Conservation (phyloP, 2,113 vertebrate species). For the Scomber japonicus region DNA sequence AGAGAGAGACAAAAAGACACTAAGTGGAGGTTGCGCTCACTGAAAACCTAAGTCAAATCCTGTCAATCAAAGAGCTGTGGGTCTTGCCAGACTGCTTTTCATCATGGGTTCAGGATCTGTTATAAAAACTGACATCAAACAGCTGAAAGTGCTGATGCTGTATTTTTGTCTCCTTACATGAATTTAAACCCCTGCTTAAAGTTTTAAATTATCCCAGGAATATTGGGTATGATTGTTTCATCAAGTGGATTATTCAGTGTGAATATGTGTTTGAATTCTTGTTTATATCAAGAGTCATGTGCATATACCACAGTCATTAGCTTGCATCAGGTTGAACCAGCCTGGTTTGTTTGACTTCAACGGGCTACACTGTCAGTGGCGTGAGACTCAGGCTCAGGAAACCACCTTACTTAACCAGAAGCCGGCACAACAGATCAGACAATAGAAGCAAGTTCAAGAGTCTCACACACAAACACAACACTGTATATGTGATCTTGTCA, state of each 20-base stretch:
- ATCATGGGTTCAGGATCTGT: neutral
- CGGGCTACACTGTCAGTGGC: neutral
- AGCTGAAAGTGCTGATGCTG: neutral
- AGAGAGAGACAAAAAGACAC: neutral
- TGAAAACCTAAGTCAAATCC: neutral
- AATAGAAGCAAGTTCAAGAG: slow-evolving; percentile 23
- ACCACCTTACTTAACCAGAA: slow-evolving; percentile 55
- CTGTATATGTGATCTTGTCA: neutral
- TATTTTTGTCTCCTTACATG: neutral
- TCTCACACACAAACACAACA: neutral
- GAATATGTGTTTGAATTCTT: neutral
- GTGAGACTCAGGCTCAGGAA: slow-evolving; percentile 62
- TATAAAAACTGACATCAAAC: neutral
- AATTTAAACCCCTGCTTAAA: neutral
- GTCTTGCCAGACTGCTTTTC: neutral
- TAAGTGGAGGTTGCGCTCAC: neutral
- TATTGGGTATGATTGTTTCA: neutral
- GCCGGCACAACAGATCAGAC: neutral
- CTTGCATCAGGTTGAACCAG: slow-evolving; percentile 31
- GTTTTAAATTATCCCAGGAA: neutral
- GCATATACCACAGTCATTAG: neutral
- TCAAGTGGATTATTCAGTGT: neutral
- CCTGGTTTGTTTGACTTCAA: slow-evolving; percentile 7
- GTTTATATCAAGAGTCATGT: neutral
- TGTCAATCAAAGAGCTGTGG: neutral